Base-by-base conservation (phyloP, 2,113 vertebrate genomes). In the Rutilus rutilus region DNA sequence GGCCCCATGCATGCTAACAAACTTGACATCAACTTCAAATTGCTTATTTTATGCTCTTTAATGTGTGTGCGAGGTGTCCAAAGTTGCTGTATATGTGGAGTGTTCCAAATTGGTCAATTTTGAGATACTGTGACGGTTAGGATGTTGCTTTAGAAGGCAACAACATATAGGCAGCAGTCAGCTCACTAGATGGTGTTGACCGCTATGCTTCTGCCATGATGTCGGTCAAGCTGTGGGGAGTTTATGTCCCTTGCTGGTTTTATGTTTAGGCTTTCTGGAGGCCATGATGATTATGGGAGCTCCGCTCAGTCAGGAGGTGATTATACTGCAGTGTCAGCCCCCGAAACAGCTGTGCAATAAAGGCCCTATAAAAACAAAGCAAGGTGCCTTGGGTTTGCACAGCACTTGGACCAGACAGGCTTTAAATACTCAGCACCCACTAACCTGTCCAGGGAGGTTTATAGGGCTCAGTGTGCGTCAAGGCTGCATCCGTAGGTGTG, bases 291-390 rank as follows among this genome's bases (percentile, higher is more conserved):
- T 92, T 91, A 91, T 93, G 91, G 88, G 89, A 90, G 89, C 88
- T 90, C 87, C 23, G 30, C 86, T 77, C 59, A 83, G 83, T 87
- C 86, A 86, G 81, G 52, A 65, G n/a, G 88, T 92, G 92, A 93
- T 94, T 93, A 93, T 90, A 76, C 89, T 85, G 76, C 80, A 42
- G 91, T 36, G 84, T 91, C 89, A 62, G 92, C 90, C 90, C 85
- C 89, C 47, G 87, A 92, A 93, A 93, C 94, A 95, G 93, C 92
- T 94, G 93, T 92, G 92, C 93, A 81, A 91, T 94, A 94, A 94
- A 94, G 85, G 50, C 85, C 87, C 78, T 92, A 92, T 93, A 93
- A 93, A 94, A 94, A 92, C 91, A 92, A 93, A 92, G 88, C 88
- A 85, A 89, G 89, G 89, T 87, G 87, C 88, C 90, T 15, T 88